These are phyloP conservation scores for Rambutsinella grinnellia DNA, from an alignment of 2,888 invertebrate genomes.

Conservation along the genomic window DNA sequence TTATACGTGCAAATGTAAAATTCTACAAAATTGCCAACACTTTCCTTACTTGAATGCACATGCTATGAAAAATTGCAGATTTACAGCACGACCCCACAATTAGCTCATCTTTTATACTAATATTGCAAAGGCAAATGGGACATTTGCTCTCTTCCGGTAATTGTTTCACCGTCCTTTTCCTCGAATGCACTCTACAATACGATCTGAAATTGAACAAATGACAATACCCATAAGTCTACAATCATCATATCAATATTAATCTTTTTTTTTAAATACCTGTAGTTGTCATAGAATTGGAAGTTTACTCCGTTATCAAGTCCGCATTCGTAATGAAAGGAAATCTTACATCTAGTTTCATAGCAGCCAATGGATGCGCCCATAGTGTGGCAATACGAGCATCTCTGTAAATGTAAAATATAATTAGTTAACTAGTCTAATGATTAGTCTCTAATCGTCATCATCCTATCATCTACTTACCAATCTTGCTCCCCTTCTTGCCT, in stretches of 20 bases:
- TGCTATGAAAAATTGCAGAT: constrained; percentile 82
- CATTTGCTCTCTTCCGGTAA: constrained; percentile 67
- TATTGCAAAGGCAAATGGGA: constrained; percentile 49
- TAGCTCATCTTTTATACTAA: constrained; percentile 66
- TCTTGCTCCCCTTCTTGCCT: constrained; percentile 76
- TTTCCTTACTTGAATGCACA: constrained; percentile 78
- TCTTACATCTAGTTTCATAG: constrained; percentile 75
- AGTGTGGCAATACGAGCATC: constrained; percentile 78
- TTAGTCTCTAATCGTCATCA: neutral
- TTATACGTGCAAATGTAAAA: neutral
- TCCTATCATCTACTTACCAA: constrained; percentile 68
- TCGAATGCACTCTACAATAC: constrained; percentile 75
- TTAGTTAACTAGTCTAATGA: too few relatives aligned
- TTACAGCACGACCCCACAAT: constrained; percentile 79
- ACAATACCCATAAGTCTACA: neutral
- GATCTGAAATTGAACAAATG: constrained; percentile 69
- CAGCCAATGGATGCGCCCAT: constrained; percentile 82
- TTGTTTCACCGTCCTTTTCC: constrained; percentile 71
- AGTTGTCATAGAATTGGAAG: constrained; percentile 77
- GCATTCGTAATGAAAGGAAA: constrained; percentile 82
- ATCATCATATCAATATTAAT: neutral
- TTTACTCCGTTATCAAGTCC: constrained; percentile 77
- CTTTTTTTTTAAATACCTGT: constrained; percentile 68
- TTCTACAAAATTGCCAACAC: neutral
- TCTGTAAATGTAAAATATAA: constrained; percentile 70